Percentiles rank a stretch among this genome's conserved stretches.
Conservation (phyloP, 2,888 invertebrate genomes). For the Lampropteryx suffumata region DNA sequence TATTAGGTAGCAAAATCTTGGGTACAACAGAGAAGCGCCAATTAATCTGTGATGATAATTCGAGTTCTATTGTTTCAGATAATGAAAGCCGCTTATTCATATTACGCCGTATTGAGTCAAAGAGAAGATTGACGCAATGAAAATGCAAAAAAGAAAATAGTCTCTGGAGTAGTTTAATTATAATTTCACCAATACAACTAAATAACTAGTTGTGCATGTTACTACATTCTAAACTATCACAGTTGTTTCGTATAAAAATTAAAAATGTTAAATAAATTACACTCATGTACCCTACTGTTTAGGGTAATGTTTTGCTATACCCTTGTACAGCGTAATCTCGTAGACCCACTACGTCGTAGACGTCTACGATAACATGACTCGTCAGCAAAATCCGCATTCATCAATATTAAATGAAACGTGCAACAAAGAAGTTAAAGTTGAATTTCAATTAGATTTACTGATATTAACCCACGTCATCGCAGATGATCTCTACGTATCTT, state of each 20-base stretch:
- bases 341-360: slow-evolving; percentile 12
- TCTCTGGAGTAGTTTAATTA: slow-evolving; percentile 39
- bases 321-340: slow-evolving; percentile 1
- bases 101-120: slow-evolving; percentile 65
- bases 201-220: slow-evolving; percentile 41
- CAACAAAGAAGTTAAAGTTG: background rate
- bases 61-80: slow-evolving; percentile 58
- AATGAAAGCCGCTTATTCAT: slow-evolving; percentile 71
- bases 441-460: background rate
- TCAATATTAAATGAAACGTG: too few species aligned
- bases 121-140: slow-evolving; percentile 41
- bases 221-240: slow-evolving; percentile 74
- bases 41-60: background rate
- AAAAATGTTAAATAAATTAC: slow-evolving; percentile 54
- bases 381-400: too few species aligned
- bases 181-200: slow-evolving; percentile 37
- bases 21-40: too few species aligned
- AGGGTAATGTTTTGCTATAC: slow-evolving; percentile 24
- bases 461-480: background rate
- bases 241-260: slow-evolving; percentile 66
- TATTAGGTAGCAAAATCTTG: too few species aligned
- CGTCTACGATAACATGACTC: slow-evolving; percentile 11
- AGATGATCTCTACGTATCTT: background rate
- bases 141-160: slow-evolving; percentile 15
- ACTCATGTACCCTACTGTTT: slow-evolving; percentile 23